Conservation (phyloP, 2,888 invertebrate species). For the Laothoe populi region DNA sequence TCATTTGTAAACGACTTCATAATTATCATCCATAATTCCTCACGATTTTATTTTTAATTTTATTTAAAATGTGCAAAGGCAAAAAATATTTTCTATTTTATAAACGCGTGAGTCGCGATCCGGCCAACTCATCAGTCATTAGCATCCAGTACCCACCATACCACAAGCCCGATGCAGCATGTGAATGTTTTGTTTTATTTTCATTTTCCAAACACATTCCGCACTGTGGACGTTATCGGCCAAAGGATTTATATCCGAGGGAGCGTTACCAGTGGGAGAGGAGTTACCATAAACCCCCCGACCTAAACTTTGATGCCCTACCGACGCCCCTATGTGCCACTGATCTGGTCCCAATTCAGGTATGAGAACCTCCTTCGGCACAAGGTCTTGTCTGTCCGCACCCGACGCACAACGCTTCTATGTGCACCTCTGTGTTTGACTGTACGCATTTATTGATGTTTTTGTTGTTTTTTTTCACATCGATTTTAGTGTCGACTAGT, state of each 20-base stretch:
- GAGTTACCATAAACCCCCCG: constrained; percentile 84
- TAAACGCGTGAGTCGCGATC: constrained; percentile 49
- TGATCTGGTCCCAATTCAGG: constrained; percentile 83
- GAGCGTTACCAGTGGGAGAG: constrained; percentile 89
- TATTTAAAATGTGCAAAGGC: background rate
- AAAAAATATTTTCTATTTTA: constrained; percentile 30
- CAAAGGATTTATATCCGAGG: constrained; percentile 84
- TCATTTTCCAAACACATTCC: constrained; percentile 83
- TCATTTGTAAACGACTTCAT: background rate
- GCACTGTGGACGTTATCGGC: constrained; percentile 82
- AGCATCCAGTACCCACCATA: constrained; percentile 81
- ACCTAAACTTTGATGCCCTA: constrained; percentile 82
- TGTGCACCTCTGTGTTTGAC: constrained; percentile 63
- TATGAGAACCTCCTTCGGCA: constrained; percentile 78
- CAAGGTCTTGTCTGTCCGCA: constrained; percentile 67
- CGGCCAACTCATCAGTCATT: constrained; percentile 58
- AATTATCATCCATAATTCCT: background rate
- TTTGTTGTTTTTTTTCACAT: constrained; percentile 23
- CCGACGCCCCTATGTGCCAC: constrained; percentile 80
- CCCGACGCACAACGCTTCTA: constrained; percentile 74
- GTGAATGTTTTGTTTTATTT: constrained; percentile 85
- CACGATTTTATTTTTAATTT: background rate
- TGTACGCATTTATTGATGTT: constrained; percentile 26
- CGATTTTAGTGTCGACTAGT: constrained; percentile 23
- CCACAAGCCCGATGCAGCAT: constrained; percentile 82